phyloP scores from a whole-genome alignment of 2,888 invertebrate genomes.

The Leptopilina syphax region DNA sequence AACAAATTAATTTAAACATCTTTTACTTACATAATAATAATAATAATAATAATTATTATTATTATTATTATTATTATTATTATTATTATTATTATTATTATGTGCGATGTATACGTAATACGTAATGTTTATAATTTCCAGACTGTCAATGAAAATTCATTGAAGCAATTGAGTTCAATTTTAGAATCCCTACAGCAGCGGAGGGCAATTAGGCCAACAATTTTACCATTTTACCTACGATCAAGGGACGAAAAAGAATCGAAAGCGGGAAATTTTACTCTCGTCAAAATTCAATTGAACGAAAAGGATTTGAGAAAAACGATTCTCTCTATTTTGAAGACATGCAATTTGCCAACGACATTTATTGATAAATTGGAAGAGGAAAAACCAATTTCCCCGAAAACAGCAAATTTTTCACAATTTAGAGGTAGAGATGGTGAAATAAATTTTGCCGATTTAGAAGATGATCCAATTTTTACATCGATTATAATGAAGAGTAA shows the following conservation, averaged over 20 bases:
- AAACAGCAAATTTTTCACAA: conserved; percentile 64
- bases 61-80: no score
- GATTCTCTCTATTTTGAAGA: conserved; percentile 86
- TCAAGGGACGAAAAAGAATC: conserved; percentile 80
- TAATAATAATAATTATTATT: no score
- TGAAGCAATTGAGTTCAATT: conserved; percentile 91
- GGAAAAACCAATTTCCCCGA: conserved; percentile 61
- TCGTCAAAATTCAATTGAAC: conserved; percentile 86
- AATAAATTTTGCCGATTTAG: conserved; percentile 72
- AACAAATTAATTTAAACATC: no score
- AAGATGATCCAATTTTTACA: conserved; percentile 79
- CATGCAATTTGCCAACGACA: conserved; percentile 91
- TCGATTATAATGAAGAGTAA: conserved; percentile 77
- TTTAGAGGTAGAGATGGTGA: conserved; percentile 60
- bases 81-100: no score
- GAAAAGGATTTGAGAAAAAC: conserved; percentile 84
- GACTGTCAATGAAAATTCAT: conserved; percentile 92
- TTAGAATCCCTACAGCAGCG: conserved; percentile 87
- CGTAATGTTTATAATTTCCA: conserved; percentile 74
- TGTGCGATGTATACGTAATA: no score
- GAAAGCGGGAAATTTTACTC: conserved; percentile 82
- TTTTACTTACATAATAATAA: no score
- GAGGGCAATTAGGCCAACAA: conserved; percentile 80
- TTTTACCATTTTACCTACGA: conserved; percentile 89
- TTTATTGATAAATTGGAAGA: conserved; percentile 90